Evolutionary conservation across 2,888 invertebrate species (phyloP).

Genomic region (Barypeithes pellucidus): DNA sequence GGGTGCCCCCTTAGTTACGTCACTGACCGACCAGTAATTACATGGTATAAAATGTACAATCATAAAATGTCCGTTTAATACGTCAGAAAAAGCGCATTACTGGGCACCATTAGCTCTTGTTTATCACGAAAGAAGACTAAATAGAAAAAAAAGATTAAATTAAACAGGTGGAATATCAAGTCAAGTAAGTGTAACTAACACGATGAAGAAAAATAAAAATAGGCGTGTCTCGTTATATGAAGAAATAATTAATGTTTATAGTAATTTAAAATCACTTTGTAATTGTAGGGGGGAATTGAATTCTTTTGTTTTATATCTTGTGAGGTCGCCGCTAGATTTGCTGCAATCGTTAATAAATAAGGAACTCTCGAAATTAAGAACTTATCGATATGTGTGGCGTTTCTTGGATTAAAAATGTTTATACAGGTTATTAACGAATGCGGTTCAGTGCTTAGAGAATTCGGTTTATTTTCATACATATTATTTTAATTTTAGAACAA

Average conservation of each 20-base stretch:
- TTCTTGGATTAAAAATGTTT: too few relatives aligned
- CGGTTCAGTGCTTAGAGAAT: too few relatives aligned
- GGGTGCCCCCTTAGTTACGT: too few relatives aligned
- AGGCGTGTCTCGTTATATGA: conserved; percentile 29
- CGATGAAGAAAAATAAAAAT: conserved; percentile 12
- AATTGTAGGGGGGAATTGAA: conserved; percentile 29
- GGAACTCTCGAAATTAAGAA: too few relatives aligned
- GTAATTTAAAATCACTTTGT: conserved; percentile 36
- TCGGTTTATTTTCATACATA: too few relatives aligned
- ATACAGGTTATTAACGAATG: too few relatives aligned
- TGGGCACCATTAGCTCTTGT: conserved; percentile 5
- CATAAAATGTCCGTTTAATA: conserved; percentile 24
- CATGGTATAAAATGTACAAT: conserved; percentile 17
- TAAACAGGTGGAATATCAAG: neutral
- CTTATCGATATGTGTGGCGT: too few relatives aligned
- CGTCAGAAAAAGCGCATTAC: conserved; percentile 29
- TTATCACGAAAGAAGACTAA: conserved; percentile 13
- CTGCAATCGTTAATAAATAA: too few relatives aligned
- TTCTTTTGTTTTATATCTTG: neutral
- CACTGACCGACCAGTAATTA: conserved; percentile 18
- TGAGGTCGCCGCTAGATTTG: neutral
- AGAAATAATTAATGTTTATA: conserved; percentile 24
- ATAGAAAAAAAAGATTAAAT: conserved; percentile 12
- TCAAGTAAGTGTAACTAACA: conserved; percentile 20
- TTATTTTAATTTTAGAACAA: too few relatives aligned